A percentile compares a stretch with the other conserved stretches of the same genome.
These are phyloP conservation scores for Engraulis encrasicolus DNA, from an alignment of 2,113 vertebrate species.

Conservation along the genomic window DNA sequence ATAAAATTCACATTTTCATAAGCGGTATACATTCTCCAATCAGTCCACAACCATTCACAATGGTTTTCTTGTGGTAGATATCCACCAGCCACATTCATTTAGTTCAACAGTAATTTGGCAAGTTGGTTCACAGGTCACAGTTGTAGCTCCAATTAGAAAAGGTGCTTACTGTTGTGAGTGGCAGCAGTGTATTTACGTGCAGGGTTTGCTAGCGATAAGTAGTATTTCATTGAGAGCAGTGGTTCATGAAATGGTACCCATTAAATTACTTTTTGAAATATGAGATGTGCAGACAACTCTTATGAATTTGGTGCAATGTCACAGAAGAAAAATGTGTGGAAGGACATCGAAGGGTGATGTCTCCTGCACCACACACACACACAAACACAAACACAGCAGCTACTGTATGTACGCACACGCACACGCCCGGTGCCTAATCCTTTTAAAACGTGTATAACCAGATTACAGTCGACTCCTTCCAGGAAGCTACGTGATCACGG, in stretches of 20 bases:
- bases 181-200: too few relatives aligned
- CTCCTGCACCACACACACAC: neutral
- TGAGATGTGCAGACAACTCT: neutral
- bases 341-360: conserved; percentile 5
- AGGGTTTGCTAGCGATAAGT: too few relatives aligned
- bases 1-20: too few relatives aligned
- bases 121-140: too few relatives aligned
- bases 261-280: neutral
- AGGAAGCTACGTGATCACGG: neutral
- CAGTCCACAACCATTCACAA: too few relatives aligned
- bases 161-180: too few relatives aligned
- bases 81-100: too few relatives aligned
- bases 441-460: neutral
- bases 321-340: neutral
- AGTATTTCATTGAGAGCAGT: too few relatives aligned
- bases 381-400: neutral
- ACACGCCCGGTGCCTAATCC: neutral
- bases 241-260: neutral
- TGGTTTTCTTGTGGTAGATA: too few relatives aligned
- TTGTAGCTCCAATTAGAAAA: too few relatives aligned
- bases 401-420: neutral
- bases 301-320: neutral
- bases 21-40: too few relatives aligned
- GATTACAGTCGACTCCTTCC: conserved; percentile 8
- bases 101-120: too few relatives aligned